phyloP scores from a whole-genome alignment of 2,113 vertebrate genomes.

The Labeo catla region DNA sequence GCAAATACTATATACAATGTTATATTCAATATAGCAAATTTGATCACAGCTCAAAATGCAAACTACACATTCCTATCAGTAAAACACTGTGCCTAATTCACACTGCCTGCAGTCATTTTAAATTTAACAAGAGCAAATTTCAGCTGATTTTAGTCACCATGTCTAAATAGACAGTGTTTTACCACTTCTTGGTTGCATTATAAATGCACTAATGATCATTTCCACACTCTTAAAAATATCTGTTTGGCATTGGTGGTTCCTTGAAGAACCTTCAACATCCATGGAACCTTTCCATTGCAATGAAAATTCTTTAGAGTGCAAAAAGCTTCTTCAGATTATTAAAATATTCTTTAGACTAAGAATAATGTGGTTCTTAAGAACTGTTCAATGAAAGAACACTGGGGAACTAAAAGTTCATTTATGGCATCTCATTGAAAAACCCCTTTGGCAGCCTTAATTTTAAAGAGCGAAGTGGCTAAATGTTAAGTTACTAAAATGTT shows the following conservation, averaged over 20 bases:
- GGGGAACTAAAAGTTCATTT: too few species aligned
- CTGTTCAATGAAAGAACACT: too few species aligned
- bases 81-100: neutral
- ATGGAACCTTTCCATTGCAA: neutral
- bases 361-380: neutral
- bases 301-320: neutral
- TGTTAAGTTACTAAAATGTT: too few species aligned
- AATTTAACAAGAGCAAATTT: neutral
- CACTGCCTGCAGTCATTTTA: too few species aligned
- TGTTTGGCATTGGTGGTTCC: neutral
- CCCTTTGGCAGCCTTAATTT: too few species aligned
- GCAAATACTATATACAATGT: neutral
- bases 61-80: neutral
- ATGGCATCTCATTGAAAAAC: too few species aligned
- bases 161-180: neutral
- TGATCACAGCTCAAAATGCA: neutral
- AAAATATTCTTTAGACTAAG: neutral
- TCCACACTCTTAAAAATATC: neutral
- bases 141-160: neutral
- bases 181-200: neutral
- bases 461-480: too few species aligned
- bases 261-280: neutral
- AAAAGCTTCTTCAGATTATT: neutral
- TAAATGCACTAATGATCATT: neutral
- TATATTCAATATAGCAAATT: neutral